Conservation (phyloP, 2,888 invertebrate species). For the Drosophila seclusa region DNA sequence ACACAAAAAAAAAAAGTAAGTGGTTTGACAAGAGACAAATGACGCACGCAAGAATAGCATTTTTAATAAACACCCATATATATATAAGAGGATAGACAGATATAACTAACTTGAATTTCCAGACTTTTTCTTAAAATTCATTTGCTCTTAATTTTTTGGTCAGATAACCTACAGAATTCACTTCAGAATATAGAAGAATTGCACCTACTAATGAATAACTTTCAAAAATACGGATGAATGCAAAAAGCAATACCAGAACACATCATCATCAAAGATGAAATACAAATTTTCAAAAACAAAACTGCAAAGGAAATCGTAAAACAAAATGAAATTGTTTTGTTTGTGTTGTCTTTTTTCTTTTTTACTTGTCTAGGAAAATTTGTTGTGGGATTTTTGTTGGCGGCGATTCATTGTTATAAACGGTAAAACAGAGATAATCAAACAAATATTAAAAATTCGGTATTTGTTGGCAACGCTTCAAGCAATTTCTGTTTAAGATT, state of each 20-base stretch:
- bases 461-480: constrained; percentile 46
- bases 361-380: constrained; percentile 16
- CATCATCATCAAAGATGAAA: constrained; percentile 2
- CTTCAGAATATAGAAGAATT: background rate
- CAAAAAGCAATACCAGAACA: constrained; percentile 5
- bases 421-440: constrained; percentile 5
- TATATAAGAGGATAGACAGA: background rate
- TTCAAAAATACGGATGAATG: background rate
- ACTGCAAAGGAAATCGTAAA: constrained; percentile 3
- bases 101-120: constrained; percentile 19
- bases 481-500: constrained; percentile 40
- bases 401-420: constrained; percentile 4
- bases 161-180: constrained; percentile 2
- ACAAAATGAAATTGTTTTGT: constrained; percentile 28
- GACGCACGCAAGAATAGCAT: constrained; percentile 38
- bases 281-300: constrained; percentile 9
- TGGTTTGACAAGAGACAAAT: constrained; percentile 51
- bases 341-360: constrained; percentile 22
- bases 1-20: constrained; percentile 9
- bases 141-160: constrained; percentile 1
- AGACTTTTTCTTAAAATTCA: background rate
- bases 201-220: background rate
- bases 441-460: background rate
- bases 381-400: constrained; percentile 17
- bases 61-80: constrained; percentile 6